Base-by-base conservation (phyloP, 2,888 invertebrate genomes). In the Cataglyphis livida region DNA sequence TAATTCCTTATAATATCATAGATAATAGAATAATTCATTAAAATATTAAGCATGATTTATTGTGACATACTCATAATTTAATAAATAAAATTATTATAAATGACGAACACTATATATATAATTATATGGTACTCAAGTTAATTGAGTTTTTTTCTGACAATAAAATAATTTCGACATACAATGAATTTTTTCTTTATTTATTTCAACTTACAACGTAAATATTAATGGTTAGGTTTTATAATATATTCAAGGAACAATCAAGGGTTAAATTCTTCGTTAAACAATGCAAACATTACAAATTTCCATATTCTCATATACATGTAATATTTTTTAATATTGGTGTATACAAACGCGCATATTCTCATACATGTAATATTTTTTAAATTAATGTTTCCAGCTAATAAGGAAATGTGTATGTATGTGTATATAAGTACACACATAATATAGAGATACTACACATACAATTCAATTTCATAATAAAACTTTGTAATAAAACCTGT, bases 351-450 rank as follows among this genome's bases (percentile, higher is more conserved):
- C 82, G 85, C 85, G 83, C 83, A 82, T 85, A 87, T 87, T 85
- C 83, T 88, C 83, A 74, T 65, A 82, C 38, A 74, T 83, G 83
- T 82, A 87, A 35, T 79, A 85, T 88, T 89, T 88, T 87, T 82
- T 89, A 89, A 89, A 87, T 81, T 89, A 89, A 86, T 88, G 84
- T 89, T 86, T 89, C 84, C 82, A 87, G 75, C 78, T 87, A 87
- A 84, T 75, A 66, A 57, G 18, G 81, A 81, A 81, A 83, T 84
- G 65, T 87, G 68, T 82, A 44, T 54, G n/a, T n/a, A 38, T 85
- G 48, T 83, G 73, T 75, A 86, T 85, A 88, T 88, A 88, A 82
- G 85, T 87, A 87, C 87, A 84, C 88, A 84, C 87, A 89, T 87
- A 85, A 74, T 82, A 88, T 86, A 89, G 74, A 85, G 85, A 86